These are phyloP conservation scores for Novumbra hubbsi DNA, from an alignment of 2,797 vertebrate genomes.

Conservation along the genomic window DNA sequence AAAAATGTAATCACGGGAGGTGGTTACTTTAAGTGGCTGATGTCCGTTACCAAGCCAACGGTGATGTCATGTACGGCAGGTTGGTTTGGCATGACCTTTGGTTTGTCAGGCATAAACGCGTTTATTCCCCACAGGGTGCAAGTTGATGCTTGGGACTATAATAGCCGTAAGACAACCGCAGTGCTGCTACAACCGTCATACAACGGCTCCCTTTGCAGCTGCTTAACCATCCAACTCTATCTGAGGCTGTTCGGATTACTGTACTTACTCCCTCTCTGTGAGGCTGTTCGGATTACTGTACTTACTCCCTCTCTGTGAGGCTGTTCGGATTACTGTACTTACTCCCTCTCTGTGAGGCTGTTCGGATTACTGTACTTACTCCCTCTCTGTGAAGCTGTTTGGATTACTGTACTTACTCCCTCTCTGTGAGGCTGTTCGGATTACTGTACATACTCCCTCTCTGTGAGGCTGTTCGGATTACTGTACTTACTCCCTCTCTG, in stretches of 20 bases:
- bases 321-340: too few species aligned
- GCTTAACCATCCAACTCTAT: slow-evolving; percentile 6
- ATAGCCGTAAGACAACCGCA: neutral
- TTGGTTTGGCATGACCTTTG: neutral
- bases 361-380: too few species aligned
- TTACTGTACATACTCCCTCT: too few species aligned
- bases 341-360: slow-evolving; percentile 18
- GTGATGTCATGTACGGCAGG: neutral
- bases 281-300: slow-evolving; percentile 1
- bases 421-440: slow-evolving; percentile 2
- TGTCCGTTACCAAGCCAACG: neutral
- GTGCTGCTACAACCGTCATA: neutral
- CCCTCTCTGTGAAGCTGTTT: slow-evolving; percentile 15
- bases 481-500: neutral
- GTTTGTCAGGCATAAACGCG: neutral
- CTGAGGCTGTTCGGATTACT: slow-evolving; percentile 2
- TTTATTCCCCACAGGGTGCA: neutral
- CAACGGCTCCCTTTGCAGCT: neutral
- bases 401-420: too few species aligned
- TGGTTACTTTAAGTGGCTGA: slow-evolving; percentile 10
- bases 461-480: slow-evolving; percentile 4
- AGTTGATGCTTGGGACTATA: neutral
- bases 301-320: slow-evolving; percentile 15
- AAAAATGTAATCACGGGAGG: slow-evolving; percentile 3
- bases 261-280: too few species aligned